Base-by-base conservation (phyloP, 1,140 invertebrate species). In the Ectropis grisescens region DNA sequence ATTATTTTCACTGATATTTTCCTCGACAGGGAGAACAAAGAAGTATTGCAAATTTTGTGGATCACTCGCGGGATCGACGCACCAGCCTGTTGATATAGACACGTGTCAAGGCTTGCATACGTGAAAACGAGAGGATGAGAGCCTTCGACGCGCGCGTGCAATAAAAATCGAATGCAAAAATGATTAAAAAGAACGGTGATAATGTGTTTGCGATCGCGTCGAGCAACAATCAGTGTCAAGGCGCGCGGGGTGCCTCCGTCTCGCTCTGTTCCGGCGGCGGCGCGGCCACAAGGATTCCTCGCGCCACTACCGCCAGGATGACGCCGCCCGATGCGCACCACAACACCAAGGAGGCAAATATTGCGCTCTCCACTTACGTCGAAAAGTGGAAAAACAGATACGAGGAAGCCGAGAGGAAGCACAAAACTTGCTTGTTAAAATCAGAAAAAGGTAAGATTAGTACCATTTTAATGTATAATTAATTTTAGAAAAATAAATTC, bases 371-470 rank as follows among this genome's bases (percentile, higher is more conserved):
- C 10, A 71, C 54, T 34, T 79, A 72, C 52, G 79, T 81, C 11
- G 82, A 85, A 56, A 84, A 85, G 46, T 91, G 88, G 88, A 89
- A 86, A 69, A 74, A 53, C 16, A 88, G 88, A 67, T 89, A 84
- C 48, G 88, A 90, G 37, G 89, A 91, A 11, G 83, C 87, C 1
- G 89, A 91, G 58, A 84, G 84, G 37, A 86, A 84, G 45, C 80
- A 88, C 58, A 91, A 90, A 72, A 54, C 82, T 16, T 58, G 89
- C 42, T 70, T 90, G 19, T 82, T 88, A 41, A 87, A 88, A 64
- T 85, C 83, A 35, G 88, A 90, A 81, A 86, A 87, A 84, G 85
- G 89, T 90, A 67, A 84, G 84, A 82, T 54, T 46, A 41, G 38
- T 56, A 53, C n/a, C 2, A n/a, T 26, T 26, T 2, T 26, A n/a